Evolutionary conservation across 2,888 invertebrate genomes (phyloP).

Genomic region (Sesia apiformis): DNA sequence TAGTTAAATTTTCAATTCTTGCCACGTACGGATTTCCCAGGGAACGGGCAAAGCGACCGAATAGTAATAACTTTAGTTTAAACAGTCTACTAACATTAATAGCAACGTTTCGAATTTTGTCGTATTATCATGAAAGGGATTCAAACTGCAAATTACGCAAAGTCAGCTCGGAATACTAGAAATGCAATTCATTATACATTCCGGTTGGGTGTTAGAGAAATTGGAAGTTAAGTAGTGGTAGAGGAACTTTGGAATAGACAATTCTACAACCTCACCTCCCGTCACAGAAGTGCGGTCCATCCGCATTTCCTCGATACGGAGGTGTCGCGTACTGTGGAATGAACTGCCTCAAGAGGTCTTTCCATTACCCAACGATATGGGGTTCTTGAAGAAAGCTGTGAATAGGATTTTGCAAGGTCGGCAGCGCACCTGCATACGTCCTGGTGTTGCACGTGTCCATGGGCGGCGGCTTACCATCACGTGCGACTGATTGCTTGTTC

Average conservation of each 20-base stretch:
- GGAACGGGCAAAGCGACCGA: slow-evolving; percentile 10
- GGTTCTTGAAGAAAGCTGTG: no score
- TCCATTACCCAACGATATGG: no score
- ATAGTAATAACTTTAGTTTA: slow-evolving; percentile 12
- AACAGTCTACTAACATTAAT: slow-evolving; percentile 6
- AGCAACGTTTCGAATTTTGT: slow-evolving; percentile 9
- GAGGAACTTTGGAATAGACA: background rate
- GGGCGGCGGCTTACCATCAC: no score
- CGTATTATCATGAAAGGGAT: slow-evolving; percentile 5
- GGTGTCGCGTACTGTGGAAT: no score
- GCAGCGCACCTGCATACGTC: no score
- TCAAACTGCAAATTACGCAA: slow-evolving; percentile 21
- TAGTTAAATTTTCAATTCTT: slow-evolving; percentile 5
- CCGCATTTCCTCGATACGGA: no score
- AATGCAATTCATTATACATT: slow-evolving; percentile 24
- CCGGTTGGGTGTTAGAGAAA: slow-evolving; percentile 13
- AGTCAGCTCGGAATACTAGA: slow-evolving; percentile 9
- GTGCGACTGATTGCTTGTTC: no score
- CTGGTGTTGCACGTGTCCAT: no score
- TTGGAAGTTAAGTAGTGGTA: slow-evolving; percentile 2
- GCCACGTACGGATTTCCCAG: slow-evolving; percentile 7
- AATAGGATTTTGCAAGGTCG: no score
- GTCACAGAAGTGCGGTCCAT: no score
- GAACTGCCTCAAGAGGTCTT: no score
- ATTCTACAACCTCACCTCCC: no score